These are phyloP conservation scores for Morpho achilles DNA, from an alignment of 2,888 invertebrate genomes.

Conservation along the genomic window DNA sequence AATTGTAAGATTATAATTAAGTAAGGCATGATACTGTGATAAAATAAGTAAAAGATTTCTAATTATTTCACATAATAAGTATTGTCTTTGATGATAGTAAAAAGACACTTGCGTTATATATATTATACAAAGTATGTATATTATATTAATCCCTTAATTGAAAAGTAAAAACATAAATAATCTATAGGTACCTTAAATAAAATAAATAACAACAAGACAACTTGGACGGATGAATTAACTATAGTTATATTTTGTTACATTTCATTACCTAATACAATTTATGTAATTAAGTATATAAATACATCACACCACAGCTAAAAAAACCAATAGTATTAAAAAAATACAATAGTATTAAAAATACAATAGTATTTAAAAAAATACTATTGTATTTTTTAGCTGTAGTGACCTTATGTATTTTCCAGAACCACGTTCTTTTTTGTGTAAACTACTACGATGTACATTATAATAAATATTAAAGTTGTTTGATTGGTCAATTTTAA, in stretches of 20 bases:
- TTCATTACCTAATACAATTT: conserved; percentile 16
- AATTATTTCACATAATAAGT: background rate
- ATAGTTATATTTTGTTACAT: conserved; percentile 21
- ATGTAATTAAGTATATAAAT: conserved; percentile 10
- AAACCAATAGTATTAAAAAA: too few relatives aligned
- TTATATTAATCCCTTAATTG: conserved; percentile 13
- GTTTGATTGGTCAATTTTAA: too few relatives aligned
- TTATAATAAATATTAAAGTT: too few relatives aligned
- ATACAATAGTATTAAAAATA: too few relatives aligned
- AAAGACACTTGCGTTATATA: background rate
- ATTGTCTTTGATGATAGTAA: background rate
- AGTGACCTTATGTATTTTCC: background rate
- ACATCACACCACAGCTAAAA: too few relatives aligned
- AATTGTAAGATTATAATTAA: too few relatives aligned
- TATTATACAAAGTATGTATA: conserved; percentile 7
- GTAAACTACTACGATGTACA: too few relatives aligned
- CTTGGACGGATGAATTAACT: conserved; percentile 61
- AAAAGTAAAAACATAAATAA: conserved; percentile 23
- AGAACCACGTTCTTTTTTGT: too few relatives aligned
- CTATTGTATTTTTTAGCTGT: background rate
- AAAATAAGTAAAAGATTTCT: background rate
- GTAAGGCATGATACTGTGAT: too few relatives aligned
- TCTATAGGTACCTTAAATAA: conserved; percentile 40
- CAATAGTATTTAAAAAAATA: too few relatives aligned
- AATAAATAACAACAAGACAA: conserved; percentile 73